phyloP scores from a whole-genome alignment of 1,140 invertebrate species.

The Drosophila bifasciata region DNA sequence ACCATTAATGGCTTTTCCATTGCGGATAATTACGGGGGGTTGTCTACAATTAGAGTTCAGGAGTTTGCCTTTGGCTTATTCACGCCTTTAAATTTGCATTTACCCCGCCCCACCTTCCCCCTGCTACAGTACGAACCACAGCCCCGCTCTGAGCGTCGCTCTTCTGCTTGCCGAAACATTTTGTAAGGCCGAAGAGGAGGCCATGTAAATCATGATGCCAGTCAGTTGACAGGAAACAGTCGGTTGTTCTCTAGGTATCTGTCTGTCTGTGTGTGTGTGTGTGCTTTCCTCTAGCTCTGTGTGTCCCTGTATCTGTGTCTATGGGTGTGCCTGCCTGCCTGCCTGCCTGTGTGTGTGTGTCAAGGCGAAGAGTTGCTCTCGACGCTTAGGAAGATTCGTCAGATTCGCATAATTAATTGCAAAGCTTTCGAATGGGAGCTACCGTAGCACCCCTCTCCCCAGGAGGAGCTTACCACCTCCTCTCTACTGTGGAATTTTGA shows the following conservation, averaged over 20 bases:
- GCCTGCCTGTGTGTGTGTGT: constrained; percentile 35
- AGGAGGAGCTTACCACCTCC: constrained; percentile 55
- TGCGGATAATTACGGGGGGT: constrained; percentile 81
- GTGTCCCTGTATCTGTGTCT: neutral
- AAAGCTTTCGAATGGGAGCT: constrained; percentile 60
- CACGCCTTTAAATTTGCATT: constrained; percentile 83
- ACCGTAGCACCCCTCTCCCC: constrained; percentile 14
- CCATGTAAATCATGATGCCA: constrained; percentile 79
- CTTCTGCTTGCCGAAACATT: constrained; percentile 30
- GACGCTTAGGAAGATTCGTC: constrained; percentile 75
- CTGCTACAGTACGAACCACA: constrained; percentile 22
- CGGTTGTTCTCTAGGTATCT: constrained; percentile 23
- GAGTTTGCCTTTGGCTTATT: constrained; percentile 73
- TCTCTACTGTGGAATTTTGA: constrained; percentile 78
- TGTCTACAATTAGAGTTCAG: constrained; percentile 76
- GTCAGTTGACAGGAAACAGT: constrained; percentile 75
- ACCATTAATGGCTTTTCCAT: constrained; percentile 82
- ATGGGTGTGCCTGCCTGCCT: neutral
- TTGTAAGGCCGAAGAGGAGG: constrained; percentile 28
- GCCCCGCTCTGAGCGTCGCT: constrained; percentile 6
- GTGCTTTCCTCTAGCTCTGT: neutral
- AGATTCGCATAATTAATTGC: constrained; percentile 83
- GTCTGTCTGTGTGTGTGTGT: constrained; percentile 22
- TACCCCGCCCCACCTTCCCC: constrained; percentile 39
- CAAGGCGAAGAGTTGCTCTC: constrained; percentile 74